Evolutionary conservation across 2,797 vertebrate species (phyloP).

Genomic region (Lacerta viridis): DNA sequence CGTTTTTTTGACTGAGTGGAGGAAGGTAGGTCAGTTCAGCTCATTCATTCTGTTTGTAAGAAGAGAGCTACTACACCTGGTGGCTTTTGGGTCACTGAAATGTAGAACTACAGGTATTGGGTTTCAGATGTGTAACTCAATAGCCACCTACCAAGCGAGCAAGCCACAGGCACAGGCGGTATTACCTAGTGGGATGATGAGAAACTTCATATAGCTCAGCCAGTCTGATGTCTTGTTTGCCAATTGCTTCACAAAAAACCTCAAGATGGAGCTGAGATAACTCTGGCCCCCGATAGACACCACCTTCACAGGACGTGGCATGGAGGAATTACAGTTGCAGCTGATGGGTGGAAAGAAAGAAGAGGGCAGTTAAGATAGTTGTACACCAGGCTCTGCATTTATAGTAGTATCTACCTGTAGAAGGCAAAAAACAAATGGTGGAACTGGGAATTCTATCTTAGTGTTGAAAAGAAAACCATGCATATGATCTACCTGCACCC

Average conservation of each 20-base stretch:
- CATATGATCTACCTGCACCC: neutral
- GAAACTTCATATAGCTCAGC: constrained; percentile 91
- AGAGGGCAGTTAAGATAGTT: neutral
- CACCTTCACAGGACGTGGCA: constrained; percentile 91
- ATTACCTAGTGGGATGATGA: constrained; percentile 90
- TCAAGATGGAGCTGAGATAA: constrained; percentile 90
- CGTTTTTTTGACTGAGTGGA: neutral
- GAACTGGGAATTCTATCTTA: neutral
- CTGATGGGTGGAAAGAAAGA: constrained; percentile 67
- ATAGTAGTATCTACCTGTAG: too few species aligned
- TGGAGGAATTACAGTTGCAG: constrained; percentile 93
- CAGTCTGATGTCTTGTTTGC: constrained; percentile 93
- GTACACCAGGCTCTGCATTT: neutral
- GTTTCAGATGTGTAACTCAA: neutral
- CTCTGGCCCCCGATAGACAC: constrained; percentile 89
- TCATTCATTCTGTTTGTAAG: neutral
- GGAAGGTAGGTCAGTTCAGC: neutral
- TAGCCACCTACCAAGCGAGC: neutral
- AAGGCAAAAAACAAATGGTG: too few species aligned
- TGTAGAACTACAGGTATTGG: too few species aligned
- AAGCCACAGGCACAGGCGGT: neutral
- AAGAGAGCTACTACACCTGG: neutral
- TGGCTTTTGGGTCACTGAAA: neutral
- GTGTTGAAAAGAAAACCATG: neutral
- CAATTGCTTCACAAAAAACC: constrained; percentile 92